Evolutionary conservation across 2,113 vertebrate species (phyloP).

Genomic region (Caranx melampygus): DNA sequence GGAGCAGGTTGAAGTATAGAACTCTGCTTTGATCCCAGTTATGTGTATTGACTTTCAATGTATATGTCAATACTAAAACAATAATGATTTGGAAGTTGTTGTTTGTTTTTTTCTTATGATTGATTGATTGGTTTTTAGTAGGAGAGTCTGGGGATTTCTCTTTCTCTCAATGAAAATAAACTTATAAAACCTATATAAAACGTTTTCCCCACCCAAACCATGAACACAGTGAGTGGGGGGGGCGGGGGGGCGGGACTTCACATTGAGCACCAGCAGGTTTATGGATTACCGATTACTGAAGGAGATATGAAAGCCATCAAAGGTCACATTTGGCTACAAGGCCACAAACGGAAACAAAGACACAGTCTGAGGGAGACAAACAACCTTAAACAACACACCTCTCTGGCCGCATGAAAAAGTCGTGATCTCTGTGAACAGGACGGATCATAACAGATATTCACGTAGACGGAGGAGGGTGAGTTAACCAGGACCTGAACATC

Average conservation of each 20-base stretch:
- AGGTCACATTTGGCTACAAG: slow-evolving; percentile 24
- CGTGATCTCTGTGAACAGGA: background rate
- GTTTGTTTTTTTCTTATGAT: too few species aligned
- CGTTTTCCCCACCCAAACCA: too few species aligned
- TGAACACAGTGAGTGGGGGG: too few species aligned
- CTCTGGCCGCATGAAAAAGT: background rate
- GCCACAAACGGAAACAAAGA: slow-evolving; percentile 14
- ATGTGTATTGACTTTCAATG: too few species aligned
- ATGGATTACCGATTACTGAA: slow-evolving; percentile 34
- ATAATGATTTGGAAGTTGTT: too few species aligned
- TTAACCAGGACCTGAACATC: background rate
- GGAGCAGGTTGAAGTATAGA: too few species aligned
- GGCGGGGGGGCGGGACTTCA: slow-evolving; percentile 3
- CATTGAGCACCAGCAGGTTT: slow-evolving; percentile 8
- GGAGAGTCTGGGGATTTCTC: too few species aligned
- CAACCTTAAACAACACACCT: background rate
- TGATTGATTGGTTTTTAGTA: too few species aligned
- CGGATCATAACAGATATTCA: background rate
- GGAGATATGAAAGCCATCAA: slow-evolving; percentile 25
- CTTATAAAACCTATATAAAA: too few species aligned
- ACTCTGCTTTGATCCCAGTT: too few species aligned
- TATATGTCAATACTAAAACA: too few species aligned
- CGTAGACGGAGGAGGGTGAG: background rate
- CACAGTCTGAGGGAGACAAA: background rate
- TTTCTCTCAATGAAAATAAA: too few species aligned